These are phyloP conservation scores for Timema cristinae DNA, from an alignment of 2,888 invertebrate species.

Conservation along the genomic window DNA sequence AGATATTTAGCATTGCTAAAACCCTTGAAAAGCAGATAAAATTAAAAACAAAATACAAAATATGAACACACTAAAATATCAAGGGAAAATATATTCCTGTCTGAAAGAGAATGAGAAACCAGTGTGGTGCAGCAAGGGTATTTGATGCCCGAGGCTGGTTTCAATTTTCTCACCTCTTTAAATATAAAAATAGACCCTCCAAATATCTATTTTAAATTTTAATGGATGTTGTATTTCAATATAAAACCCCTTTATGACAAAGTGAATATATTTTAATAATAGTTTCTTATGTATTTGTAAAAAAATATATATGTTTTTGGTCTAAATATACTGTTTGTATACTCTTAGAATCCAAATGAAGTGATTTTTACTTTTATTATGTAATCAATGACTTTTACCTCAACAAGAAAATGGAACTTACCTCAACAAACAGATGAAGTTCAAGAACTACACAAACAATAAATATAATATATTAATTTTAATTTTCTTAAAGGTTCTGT, in stretches of 20 bases:
- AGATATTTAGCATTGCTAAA: background rate
- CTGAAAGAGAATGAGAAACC: no score
- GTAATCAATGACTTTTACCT: background rate
- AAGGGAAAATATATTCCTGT: no score
- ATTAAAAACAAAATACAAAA: background rate
- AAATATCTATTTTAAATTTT: background rate
- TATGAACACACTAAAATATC: no score
- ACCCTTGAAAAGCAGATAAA: background rate
- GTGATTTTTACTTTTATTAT: conserved; percentile 1
- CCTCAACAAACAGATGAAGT: no score
- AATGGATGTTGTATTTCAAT: background rate
- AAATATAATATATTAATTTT: no score
- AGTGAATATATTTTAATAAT: background rate
- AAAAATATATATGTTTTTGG: background rate
- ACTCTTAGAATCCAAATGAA: background rate
- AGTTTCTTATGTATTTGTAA: background rate
- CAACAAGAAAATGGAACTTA: no score
- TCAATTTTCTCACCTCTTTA: background rate
- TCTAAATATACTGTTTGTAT: background rate
- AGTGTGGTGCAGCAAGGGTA: no score
- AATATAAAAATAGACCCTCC: background rate
- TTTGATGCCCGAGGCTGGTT: no score
- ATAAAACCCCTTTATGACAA: background rate
- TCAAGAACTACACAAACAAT: no score
- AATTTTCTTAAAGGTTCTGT: no score